Evolutionary conservation across 1,140 invertebrate genomes (phyloP).

Genomic region (Leucophenga varia): DNA sequence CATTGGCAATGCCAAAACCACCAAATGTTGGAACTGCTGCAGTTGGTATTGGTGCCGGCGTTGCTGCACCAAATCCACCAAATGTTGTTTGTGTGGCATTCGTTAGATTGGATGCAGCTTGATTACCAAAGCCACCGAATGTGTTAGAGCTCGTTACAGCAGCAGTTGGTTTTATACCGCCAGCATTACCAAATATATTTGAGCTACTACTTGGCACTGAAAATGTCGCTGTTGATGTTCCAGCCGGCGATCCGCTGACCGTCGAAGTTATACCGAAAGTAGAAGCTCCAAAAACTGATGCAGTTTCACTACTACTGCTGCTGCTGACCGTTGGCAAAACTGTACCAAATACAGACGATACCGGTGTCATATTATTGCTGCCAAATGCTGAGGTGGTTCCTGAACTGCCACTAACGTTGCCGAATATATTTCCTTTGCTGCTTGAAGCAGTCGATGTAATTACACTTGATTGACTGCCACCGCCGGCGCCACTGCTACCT

Average conservation of each 20-base stretch:
- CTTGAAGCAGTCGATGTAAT: too few species aligned
- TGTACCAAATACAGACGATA: too few species aligned
- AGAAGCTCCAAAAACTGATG: constrained; percentile 9
- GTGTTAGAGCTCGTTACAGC: constrained; percentile 1
- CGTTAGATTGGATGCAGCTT: constrained; percentile 3
- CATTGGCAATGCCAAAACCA: background rate
- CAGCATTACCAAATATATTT: constrained; percentile 8
- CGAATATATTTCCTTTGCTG: too few species aligned
- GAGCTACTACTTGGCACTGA: background rate
- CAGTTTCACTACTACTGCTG: background rate
- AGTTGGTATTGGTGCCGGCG: constrained; percentile 5
- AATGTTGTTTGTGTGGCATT: constrained; percentile 12
- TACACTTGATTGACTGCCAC: too few species aligned
- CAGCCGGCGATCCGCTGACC: too few species aligned
- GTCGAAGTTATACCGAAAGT: background rate
- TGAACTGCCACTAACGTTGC: background rate
- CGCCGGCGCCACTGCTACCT: background rate
- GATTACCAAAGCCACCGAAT: constrained; percentile 1
- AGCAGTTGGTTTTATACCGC: background rate
- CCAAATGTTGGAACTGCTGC: background rate
- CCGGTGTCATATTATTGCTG: too few species aligned
- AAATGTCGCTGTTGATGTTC: too few species aligned
- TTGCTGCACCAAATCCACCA: constrained; percentile 17
- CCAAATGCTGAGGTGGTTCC: background rate
- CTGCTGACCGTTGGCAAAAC: background rate